Base-by-base conservation (phyloP, 2,888 invertebrate genomes). In the Exephanes ischioxanthus region DNA sequence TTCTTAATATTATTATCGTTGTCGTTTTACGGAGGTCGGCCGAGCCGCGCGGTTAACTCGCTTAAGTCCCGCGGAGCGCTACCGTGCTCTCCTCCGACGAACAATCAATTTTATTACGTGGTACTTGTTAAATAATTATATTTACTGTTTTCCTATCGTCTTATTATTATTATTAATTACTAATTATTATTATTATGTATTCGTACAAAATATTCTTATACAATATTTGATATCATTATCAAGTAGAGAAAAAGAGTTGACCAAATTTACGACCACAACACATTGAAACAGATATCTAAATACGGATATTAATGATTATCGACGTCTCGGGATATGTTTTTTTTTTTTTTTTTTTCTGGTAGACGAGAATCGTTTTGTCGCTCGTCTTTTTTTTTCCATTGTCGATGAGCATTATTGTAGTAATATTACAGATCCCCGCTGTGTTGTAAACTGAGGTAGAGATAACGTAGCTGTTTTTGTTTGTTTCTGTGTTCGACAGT, bases 71-170 rank as follows among this genome's bases (percentile, higher is more conserved):
- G 26, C 45, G 16, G 45, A 26, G 16, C 58, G 26, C 26, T 6
- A 4, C 22, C 4, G 26, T 58, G 58, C 26, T 87, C 87, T 81
- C 84, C 87, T 89, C 86, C 89, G 87, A 88, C 89, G 84, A 89
- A 89, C 88, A 86, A 88, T 88, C 72, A 88, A 91, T 92, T 90
- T 92, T 93, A 90, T 90, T 90, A 91, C 89, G 89, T 91, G 90
- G 88, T 91, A 90, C 89, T 93, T 92, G 92, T 93, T 93, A 89
- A 92, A 92, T 92, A 91, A 92, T 92, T 92, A 92, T 93, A 93
- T 91, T 90, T 91, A 91, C 91, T 91, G 90, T 93, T 93, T 91
- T 90, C 87, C 89, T 89, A 89, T 88, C 90, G 88, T 84, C 80
- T 81, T 63, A 77, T 84, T 80, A 77, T 84, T 67, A 81, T 84